Evolutionary conservation across 2,888 invertebrate species (phyloP).

Genomic region (Odontocerum albicorne): DNA sequence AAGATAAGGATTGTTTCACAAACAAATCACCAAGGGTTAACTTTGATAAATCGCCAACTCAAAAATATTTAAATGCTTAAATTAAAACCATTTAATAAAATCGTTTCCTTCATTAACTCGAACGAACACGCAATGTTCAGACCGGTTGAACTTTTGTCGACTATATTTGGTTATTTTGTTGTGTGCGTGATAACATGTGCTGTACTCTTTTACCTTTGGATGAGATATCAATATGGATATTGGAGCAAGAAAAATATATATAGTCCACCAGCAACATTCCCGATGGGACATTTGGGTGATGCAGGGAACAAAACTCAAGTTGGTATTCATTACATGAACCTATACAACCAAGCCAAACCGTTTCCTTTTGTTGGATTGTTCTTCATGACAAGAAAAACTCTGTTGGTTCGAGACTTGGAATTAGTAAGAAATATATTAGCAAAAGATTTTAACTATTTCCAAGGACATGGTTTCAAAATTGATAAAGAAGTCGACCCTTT

Average conservation of each 20-base stretch:
- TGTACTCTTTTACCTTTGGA: background rate
- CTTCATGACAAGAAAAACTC: background rate
- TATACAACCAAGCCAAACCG: slow-evolving; percentile 1
- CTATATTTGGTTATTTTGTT: too few species aligned
- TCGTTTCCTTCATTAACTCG: too few species aligned
- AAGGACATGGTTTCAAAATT: slow-evolving; percentile 22
- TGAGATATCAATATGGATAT: background rate
- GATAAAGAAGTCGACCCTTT: slow-evolving; percentile 18
- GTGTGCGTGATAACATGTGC: too few species aligned
- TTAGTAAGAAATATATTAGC: slow-evolving; percentile 16
- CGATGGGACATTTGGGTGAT: background rate
- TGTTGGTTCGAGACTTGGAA: slow-evolving; percentile 19
- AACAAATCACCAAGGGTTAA: too few species aligned
- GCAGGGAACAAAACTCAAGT: background rate
- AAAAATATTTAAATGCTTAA: too few species aligned
- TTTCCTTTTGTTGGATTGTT: slow-evolving; percentile 2
- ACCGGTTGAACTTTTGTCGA: too few species aligned
- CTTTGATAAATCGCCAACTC: too few species aligned
- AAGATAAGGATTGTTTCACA: too few species aligned
- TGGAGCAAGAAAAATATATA: slow-evolving; percentile 1
- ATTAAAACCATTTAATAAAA: too few species aligned
- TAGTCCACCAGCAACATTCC: background rate
- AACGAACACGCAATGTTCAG: too few species aligned
- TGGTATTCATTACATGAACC: background rate
- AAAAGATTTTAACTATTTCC: slow-evolving; percentile 22